Evolutionary conservation across 1,140 invertebrate genomes (phyloP).

Genomic region (Lepidurus apus): DNA sequence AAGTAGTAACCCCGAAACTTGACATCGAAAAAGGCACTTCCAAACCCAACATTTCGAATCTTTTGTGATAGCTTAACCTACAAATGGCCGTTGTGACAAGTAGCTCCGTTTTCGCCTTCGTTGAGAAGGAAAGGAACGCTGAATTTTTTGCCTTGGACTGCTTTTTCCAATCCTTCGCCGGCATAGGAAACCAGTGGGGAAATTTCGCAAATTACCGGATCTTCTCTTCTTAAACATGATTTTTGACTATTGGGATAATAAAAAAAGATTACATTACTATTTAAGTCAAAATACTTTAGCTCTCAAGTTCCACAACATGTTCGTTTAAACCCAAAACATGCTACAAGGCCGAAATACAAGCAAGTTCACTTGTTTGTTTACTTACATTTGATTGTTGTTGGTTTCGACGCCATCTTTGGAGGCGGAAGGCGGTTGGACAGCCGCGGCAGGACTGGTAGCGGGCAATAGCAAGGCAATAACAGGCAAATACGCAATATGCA

Average conservation of each 20-base stretch:
- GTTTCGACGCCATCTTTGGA: conserved; percentile 42
- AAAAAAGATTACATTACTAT: conserved; percentile 30
- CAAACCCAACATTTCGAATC: background rate
- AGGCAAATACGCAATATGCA: conserved; percentile 29
- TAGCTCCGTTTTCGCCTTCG: background rate
- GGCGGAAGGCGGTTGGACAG: conserved; percentile 39
- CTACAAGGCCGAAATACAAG: background rate
- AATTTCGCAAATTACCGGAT: conserved; percentile 74
- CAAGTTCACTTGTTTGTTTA: background rate
- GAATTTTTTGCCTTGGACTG: conserved; percentile 62
- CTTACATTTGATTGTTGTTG: conserved; percentile 44
- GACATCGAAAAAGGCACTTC: background rate
- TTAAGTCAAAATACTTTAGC: background rate
- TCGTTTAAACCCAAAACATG: background rate
- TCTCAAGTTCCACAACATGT: background rate
- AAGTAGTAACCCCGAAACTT: background rate
- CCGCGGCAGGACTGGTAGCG: conserved; percentile 36
- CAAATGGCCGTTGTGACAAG: background rate
- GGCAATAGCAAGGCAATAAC: conserved; percentile 36
- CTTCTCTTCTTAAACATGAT: conserved; percentile 46
- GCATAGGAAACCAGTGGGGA: conserved; percentile 85
- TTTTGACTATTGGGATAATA: conserved; percentile 45
- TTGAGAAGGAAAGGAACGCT: conserved; percentile 58
- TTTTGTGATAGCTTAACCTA: background rate
- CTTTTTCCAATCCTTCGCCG: conserved; percentile 69